Evolutionary conservation across 1,140 invertebrate species (phyloP).

Genomic region (Lethrus apterus): DNA sequence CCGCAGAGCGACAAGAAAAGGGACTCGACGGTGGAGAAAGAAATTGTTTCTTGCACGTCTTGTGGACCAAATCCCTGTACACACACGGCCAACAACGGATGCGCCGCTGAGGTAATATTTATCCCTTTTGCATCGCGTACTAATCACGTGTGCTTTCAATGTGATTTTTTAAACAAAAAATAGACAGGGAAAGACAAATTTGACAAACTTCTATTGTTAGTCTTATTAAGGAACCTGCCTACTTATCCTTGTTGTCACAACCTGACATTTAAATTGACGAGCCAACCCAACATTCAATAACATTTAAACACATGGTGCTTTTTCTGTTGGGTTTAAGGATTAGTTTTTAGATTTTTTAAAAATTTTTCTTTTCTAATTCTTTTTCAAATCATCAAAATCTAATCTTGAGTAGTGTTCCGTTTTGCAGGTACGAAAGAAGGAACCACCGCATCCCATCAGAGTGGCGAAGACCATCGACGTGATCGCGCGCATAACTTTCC

Average conservation of each 20-base stretch:
- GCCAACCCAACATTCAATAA: no score
- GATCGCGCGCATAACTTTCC: slow-evolving; percentile 86
- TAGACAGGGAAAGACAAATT: no score
- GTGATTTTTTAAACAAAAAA: no score
- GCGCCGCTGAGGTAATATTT: slow-evolving; percentile 74
- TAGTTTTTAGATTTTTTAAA: no score
- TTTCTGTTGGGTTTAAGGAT: no score
- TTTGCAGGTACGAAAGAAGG: slow-evolving; percentile 77
- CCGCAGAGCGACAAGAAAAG: slow-evolving; percentile 71
- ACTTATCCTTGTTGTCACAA: no score
- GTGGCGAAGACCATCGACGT: slow-evolving; percentile 92
- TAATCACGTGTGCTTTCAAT: no score
- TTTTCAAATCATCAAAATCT: slow-evolving; percentile 21
- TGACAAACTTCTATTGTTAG: no score
- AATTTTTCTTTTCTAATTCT: slow-evolving; percentile 1
- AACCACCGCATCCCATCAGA: slow-evolving; percentile 82
- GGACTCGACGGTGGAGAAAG: slow-evolving; percentile 60
- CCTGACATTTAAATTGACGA: no score
- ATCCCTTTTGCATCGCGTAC: no score
- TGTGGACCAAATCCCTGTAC: slow-evolving; percentile 76
- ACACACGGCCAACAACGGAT: slow-evolving; percentile 76
- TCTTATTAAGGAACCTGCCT: no score
- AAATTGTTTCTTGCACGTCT: slow-evolving; percentile 72
- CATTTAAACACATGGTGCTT: no score
- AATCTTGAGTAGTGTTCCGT: slow-evolving; percentile 38